Evolutionary conservation across 1,140 invertebrate species (phyloP).

Genomic region (Thaumetopoea pityocampa): DNA sequence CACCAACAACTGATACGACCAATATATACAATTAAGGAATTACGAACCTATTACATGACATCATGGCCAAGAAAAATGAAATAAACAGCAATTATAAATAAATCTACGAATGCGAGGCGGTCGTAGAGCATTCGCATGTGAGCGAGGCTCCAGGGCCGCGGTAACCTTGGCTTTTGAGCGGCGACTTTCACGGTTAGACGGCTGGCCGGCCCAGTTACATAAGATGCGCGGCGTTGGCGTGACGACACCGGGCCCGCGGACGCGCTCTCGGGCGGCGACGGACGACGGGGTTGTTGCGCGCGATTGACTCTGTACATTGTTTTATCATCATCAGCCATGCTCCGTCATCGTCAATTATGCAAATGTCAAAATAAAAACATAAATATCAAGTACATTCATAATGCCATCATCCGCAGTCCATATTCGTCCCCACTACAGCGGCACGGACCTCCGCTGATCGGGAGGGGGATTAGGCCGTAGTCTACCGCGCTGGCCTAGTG

Average conservation of each 20-base stretch:
- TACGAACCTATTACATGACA: slow-evolving; percentile 50
- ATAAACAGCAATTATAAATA: slow-evolving; percentile 40
- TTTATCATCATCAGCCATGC: too few relatives aligned
- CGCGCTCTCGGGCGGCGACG: too few relatives aligned
- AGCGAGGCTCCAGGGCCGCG: slow-evolving; percentile 55
- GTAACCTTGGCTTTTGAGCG: slow-evolving; percentile 74
- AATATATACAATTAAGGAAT: slow-evolving; percentile 23
- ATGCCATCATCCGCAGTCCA: too few relatives aligned
- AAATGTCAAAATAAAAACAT: too few relatives aligned
- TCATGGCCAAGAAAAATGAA: slow-evolving; percentile 54
- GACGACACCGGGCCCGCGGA: slow-evolving; percentile 57
- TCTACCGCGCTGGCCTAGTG: too few relatives aligned
- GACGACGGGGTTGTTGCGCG: too few relatives aligned
- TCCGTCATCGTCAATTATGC: too few relatives aligned
- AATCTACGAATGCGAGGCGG: slow-evolving; percentile 38
- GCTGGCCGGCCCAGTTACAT: slow-evolving; percentile 59
- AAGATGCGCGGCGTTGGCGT: slow-evolving; percentile 58
- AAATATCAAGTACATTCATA: too few relatives aligned
- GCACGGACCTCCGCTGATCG: too few relatives aligned
- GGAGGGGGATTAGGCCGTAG: too few relatives aligned
- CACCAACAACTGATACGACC: neutral
- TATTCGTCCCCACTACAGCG: too few relatives aligned
- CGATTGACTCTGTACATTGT: too few relatives aligned
- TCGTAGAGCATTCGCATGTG: slow-evolving; percentile 61
- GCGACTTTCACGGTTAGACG: slow-evolving; percentile 74